phyloP scores from a whole-genome alignment of 2,797 vertebrate species.

The Kryptopterus vitreolus region DNA sequence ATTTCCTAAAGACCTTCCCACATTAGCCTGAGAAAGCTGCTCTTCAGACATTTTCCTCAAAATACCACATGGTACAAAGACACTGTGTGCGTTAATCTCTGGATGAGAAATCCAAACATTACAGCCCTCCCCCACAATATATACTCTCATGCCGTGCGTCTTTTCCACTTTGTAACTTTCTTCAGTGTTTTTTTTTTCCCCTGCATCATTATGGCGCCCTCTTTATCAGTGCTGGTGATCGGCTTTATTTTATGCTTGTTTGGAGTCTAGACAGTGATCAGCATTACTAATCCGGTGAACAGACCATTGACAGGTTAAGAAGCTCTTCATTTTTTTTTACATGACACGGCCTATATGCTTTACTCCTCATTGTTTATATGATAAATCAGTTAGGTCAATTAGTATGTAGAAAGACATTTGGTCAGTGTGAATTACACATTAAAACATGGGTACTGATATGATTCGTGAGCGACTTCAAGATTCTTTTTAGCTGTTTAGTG shows the following conservation, averaged over 20 bases:
- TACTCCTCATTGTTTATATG: slow-evolving; percentile 34
- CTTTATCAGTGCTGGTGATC: neutral
- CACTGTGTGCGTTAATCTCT: slow-evolving; percentile 45
- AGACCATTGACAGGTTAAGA: slow-evolving; percentile 28
- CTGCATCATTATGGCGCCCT: neutral
- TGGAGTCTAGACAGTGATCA: slow-evolving; percentile 18
- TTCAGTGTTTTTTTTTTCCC: neutral
- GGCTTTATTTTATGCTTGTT: neutral
- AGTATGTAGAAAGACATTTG: neutral
- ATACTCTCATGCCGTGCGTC: neutral
- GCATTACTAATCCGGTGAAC: slow-evolving; percentile 42
- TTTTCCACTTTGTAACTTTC: neutral
- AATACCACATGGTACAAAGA: slow-evolving; percentile 55
- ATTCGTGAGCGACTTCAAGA: neutral
- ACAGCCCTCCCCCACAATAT: neutral
- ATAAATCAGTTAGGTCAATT: slow-evolving; percentile 33
- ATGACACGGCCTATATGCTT: neutral
- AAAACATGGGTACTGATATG: neutral
- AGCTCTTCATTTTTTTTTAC: slow-evolving; percentile 8
- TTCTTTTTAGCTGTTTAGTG: neutral
- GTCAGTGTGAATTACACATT: neutral
- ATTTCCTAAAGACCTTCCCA: slow-evolving; percentile 42
- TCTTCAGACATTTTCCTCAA: slow-evolving; percentile 55
- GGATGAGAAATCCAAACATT: slow-evolving; percentile 39
- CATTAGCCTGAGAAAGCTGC: slow-evolving; percentile 54